Conservation (phyloP, 2,113 vertebrate species). For the Mugil cephalus region DNA sequence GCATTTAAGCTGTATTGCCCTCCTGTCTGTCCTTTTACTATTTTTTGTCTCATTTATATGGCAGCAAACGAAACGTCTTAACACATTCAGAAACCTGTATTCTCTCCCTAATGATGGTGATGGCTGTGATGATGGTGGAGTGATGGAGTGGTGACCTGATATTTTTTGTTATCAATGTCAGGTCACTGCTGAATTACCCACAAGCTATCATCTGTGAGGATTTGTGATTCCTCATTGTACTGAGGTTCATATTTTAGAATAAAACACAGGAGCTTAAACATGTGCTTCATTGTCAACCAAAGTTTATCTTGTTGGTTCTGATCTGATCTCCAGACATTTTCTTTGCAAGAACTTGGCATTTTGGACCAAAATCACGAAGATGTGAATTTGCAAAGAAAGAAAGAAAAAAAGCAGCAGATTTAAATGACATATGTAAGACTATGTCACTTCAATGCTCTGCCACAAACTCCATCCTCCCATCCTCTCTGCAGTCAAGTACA, state of each 20-base stretch:
- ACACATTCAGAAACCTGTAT: background rate
- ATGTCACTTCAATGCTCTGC: background rate
- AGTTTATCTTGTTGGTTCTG: background rate
- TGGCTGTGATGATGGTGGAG: too few species aligned
- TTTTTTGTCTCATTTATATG: too few species aligned
- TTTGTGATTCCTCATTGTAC: conserved; percentile 1
- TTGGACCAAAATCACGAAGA: background rate
- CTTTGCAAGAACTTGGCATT: background rate
- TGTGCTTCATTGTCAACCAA: background rate
- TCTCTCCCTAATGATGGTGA: background rate
- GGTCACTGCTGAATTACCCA: too few species aligned
- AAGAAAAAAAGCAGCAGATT: background rate
- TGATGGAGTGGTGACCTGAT: background rate
- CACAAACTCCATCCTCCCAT: background rate
- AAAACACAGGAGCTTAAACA: background rate
- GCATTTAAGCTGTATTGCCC: too few species aligned
- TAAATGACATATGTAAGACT: background rate
- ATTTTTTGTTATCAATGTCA: conserved; percentile 7
- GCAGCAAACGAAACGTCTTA: background rate
- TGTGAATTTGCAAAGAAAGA: too few species aligned
- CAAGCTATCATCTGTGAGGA: background rate
- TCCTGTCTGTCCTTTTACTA: too few species aligned
- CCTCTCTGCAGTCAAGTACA: background rate
- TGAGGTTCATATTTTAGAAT: background rate
- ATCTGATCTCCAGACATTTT: background rate